These are phyloP conservation scores for Tetragnatha montana DNA, from an alignment of 2,888 invertebrate species.

Conservation along the genomic window DNA sequence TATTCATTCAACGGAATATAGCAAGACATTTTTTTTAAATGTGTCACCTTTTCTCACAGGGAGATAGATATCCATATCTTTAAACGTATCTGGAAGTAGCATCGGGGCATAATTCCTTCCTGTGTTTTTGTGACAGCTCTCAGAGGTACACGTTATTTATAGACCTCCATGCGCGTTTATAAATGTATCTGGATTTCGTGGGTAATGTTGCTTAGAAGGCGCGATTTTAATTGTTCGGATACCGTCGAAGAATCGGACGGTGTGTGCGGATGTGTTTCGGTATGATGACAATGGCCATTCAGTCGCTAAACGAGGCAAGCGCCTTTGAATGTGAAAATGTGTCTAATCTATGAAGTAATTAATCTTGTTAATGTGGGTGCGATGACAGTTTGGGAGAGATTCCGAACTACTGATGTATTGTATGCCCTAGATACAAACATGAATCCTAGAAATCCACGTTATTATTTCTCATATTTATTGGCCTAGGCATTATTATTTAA, in stretches of 20 bases:
- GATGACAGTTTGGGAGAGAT: background rate
- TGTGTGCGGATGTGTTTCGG: background rate
- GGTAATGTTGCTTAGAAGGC: background rate
- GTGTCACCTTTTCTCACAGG: no score
- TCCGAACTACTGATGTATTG: background rate
- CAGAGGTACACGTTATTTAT: background rate
- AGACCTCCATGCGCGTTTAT: background rate
- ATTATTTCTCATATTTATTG: no score
- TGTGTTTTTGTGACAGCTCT: slow-evolving; percentile 19
- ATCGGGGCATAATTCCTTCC: slow-evolving; percentile 14
- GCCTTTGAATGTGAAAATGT: background rate
- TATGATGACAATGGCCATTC: background rate
- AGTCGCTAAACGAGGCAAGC: background rate
- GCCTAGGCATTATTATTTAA: no score
- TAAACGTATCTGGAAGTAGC: background rate
- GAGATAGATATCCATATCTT: no score
- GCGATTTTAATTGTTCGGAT: background rate
- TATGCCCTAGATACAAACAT: no score
- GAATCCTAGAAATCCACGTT: no score
- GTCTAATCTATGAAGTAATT: background rate
- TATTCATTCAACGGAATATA: no score
- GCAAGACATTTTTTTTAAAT: no score
- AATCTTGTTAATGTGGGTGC: background rate
- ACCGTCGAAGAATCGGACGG: background rate
- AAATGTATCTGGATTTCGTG: background rate